Conservation (phyloP, 2,113 vertebrate genomes). For the Cyanoderma ruficeps region DNA sequence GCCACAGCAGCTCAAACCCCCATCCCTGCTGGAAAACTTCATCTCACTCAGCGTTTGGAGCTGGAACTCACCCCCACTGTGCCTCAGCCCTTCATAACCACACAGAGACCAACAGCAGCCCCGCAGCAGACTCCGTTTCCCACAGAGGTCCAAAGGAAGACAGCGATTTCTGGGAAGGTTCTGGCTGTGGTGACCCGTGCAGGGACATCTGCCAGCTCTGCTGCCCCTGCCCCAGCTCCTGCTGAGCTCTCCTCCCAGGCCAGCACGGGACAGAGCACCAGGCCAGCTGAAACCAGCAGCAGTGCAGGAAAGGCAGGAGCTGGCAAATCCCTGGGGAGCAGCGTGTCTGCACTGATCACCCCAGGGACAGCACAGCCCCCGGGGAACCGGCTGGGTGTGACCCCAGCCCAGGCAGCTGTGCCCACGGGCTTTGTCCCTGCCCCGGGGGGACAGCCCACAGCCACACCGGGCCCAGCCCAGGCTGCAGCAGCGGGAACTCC, state of each 20-base stretch:
- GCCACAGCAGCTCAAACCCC: neutral
- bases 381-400: neutral
- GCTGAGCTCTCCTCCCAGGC: neutral
- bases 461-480: neutral
- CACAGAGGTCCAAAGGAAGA: neutral
- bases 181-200: neutral
- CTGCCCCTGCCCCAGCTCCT: neutral
- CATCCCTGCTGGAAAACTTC: accelerated
- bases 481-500: neutral
- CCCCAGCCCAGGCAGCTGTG: neutral
- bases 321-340: neutral
- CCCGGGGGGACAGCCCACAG: neutral
- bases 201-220: neutral
- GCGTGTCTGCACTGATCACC: accelerated
- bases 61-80: neutral
- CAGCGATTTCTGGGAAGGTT: neutral
- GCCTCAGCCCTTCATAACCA: neutral
- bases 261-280: neutral
- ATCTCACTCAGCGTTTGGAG: accelerated
- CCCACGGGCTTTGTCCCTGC: neutral
- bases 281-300: neutral
- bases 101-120: neutral
- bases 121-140: accelerated
- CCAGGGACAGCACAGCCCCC: neutral
- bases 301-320: neutral